Evolutionary conservation across 2,113 vertebrate species (phyloP).

Genomic region (Apteryx mantelli): DNA sequence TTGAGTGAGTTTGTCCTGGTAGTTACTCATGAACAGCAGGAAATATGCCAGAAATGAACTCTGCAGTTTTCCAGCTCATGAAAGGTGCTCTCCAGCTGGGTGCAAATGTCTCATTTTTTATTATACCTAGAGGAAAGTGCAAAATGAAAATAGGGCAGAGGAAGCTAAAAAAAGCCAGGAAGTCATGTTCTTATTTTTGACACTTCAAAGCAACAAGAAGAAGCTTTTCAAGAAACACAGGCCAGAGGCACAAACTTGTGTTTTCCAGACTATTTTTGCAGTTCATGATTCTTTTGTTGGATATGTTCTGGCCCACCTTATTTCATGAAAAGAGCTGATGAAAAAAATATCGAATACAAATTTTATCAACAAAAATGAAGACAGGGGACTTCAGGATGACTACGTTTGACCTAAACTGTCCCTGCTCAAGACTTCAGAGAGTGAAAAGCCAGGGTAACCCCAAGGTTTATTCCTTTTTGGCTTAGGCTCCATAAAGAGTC

Average conservation of each 20-base stretch:
- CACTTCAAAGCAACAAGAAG: slow-evolving; percentile 17
- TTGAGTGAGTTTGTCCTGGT: slow-evolving; percentile 22
- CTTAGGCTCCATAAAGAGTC: neutral
- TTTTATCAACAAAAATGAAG: neutral
- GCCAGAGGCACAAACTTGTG: neutral
- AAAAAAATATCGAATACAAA: neutral
- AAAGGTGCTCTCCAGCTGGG: slow-evolving; percentile 56
- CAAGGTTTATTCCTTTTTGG: neutral
- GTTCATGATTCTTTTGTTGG: neutral
- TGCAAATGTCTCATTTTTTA: slow-evolving; percentile 60
- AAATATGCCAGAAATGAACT: slow-evolving; percentile 12
- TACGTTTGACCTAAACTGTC: neutral
- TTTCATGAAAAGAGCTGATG: neutral
- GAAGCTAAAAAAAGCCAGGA: slow-evolving; percentile 5
- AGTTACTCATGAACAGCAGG: slow-evolving; percentile 62
- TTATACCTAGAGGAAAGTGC: slow-evolving; percentile 15
- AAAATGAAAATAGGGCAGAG: slow-evolving; percentile 57
- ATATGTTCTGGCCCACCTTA: neutral
- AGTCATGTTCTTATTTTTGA: neutral
- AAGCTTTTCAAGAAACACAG: neutral
- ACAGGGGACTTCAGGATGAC: neutral
- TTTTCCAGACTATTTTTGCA: neutral
- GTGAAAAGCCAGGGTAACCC: neutral
- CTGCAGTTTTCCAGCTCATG: slow-evolving; percentile 44
- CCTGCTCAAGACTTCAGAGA: neutral